Base-by-base conservation (phyloP, 2,113 vertebrate species). In the Actenoides lindsayi region DNA sequence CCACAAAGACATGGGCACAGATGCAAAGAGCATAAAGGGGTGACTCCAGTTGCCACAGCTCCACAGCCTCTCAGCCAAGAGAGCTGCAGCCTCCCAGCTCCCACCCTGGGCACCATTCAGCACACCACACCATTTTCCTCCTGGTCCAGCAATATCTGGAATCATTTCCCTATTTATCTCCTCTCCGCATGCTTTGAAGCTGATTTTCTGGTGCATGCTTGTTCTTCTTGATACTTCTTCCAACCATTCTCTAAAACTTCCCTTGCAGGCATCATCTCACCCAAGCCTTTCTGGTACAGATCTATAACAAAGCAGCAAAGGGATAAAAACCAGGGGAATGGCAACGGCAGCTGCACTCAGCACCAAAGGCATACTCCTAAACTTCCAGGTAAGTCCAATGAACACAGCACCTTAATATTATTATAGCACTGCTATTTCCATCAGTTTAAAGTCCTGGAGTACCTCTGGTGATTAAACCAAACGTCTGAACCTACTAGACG, bases 401-500 rank as follows among this genome's bases (percentile, higher is more conserved):
- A 88, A 82, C 20, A 30, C 46, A 69, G n/a, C 44, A 59, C 10
- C 20, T 24, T 24, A 25, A 25, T 51, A 51, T 51, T 51, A 51
- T 25, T 25, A 51, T 25, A 51, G 50, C 24, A 51, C 50, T 51
- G 50, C 25, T 51, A 51, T 56, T 89, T 96, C 19, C 51, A 83
- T 31, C 33, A 35, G 5, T 39, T 87, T 94, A 50, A 71, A 89
- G 35, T 53, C 70, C 59, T 39, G 30, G 41, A 60, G 65, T 11
- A 65, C 16, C 60, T 70, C 51, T 2, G 1, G 51, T 50, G 78
- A 74, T 30, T 41, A 86, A 51, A 33, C 33, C 33, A 50, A 60
- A 50, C 1, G 0, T 4, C 44, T 3, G 2, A 91, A 19, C 24
- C 60, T 77, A 56, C 78, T 16, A 59, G 88, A 11, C 2, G 0